Evolutionary conservation across 2,113 vertebrate species (phyloP), one percentile per base, ranked within the genome.

Genomic region (Oreochromis niloticus): DNA sequence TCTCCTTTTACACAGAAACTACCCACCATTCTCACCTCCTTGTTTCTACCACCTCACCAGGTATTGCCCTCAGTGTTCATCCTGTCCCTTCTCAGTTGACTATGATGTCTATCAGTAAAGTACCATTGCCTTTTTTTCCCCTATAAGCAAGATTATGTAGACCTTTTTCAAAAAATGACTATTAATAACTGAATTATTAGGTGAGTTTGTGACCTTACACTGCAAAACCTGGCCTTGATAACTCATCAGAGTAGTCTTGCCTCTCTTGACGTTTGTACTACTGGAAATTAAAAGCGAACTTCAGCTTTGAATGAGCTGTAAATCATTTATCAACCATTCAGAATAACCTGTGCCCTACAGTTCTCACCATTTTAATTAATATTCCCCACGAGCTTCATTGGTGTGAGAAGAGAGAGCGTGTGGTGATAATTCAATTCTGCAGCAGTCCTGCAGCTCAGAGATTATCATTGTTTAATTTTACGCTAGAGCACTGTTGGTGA

Each of bases 291-390:
- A 86, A 90, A 66, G 34, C 4, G 61, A 80, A 87, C 85, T 83
- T 79, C 11, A 57, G 55, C 52, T 87, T 85, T 83, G 24, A 82
- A 61, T 80, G 10, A 71, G 19, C 24, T 6, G 27, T 87, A 19
- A 84, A 88, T 89, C 22, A 84, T 87, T 55, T 16, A 90, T 88
- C 48, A 83, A 66, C 84, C 80, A 55, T 32, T 85, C 24, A 24
- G n/a, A 85, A 43, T 66, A 57, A 63, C 39, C 81, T 85, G 68
- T 6, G n/a, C 46, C 12, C 19, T 54, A n/a, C 24, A 82, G 66
- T 52, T 85, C 17, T 54, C 63, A 13, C 19, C 83, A 56, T 81
- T 83, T 48, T 81, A 48, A 87, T 88, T 22, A 83, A 82, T 82
- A 52, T 80, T 84, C 55, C 59, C 22, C 9, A 22, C 9, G 46